Evolutionary conservation across 2,797 vertebrate species (phyloP).

Genomic region (Austrolebias charrua): DNA sequence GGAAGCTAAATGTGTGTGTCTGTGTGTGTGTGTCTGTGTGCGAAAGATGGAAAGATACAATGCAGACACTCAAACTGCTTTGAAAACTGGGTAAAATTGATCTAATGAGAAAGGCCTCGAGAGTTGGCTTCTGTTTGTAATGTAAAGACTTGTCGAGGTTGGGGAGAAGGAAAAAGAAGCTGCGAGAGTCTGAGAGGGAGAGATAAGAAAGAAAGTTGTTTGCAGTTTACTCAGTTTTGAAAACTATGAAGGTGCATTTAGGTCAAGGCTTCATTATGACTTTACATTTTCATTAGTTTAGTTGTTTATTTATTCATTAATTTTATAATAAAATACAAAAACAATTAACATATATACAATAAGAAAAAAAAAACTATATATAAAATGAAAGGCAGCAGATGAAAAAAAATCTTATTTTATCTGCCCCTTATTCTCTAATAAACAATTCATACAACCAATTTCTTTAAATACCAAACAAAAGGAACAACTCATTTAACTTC

Average conservation of each 20-base stretch:
- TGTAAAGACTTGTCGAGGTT: slow-evolving; percentile 22
- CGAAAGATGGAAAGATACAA: slow-evolving; percentile 42
- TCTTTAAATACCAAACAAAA: no score
- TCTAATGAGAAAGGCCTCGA: slow-evolving; percentile 50
- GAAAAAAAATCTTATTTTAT: no score
- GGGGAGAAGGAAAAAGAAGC: slow-evolving; percentile 15
- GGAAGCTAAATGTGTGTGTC: slow-evolving; percentile 20
- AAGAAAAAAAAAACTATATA: no score
- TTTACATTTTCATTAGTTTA: slow-evolving; percentile 26
- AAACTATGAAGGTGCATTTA: slow-evolving; percentile 30
- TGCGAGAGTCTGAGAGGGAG: slow-evolving; percentile 28
- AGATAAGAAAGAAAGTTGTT: slow-evolving; percentile 46
- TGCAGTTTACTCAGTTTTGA: slow-evolving; percentile 20
- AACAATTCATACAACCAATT: no score
- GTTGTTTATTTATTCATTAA: no score
- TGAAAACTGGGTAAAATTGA: slow-evolving; percentile 53
- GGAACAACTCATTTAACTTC: no score
- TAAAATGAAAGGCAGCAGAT: no score
- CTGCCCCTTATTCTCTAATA: no score
- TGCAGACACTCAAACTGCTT: slow-evolving; percentile 37
- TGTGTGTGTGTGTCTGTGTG: slow-evolving; percentile 16
- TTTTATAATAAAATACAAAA: no score
- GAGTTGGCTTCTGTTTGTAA: slow-evolving; percentile 46
- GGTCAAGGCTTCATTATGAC: slow-evolving; percentile 24
- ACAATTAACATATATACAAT: no score